Evolutionary conservation across 2,888 invertebrate genomes (phyloP), one percentile per base, ranked within the genome.

Genomic region (Halocaridina rubra): DNA sequence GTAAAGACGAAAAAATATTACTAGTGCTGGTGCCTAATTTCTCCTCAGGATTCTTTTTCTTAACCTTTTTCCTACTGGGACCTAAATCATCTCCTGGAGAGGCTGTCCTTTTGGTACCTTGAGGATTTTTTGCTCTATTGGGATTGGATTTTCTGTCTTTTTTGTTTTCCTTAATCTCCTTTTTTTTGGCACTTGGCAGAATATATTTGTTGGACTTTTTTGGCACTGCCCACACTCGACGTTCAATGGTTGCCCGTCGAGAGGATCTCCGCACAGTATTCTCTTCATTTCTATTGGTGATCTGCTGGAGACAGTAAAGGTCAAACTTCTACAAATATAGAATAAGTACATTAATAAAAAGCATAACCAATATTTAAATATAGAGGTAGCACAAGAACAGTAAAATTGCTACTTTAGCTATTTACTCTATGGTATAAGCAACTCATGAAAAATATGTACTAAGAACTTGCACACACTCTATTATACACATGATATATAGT

Each of bases 161-260:
- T n/a, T 67, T 72, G 29, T 69, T 77, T 2, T 46, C 76, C 24
- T 27, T 27, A 29, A 10, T 67, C 22, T 57, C 72, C 22, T 72
- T 74, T 57, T 78, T 78, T 32, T 61, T 69, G 29, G 69, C 59
- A 72, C 24, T 78, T 29, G 61, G 10, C 8, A 46, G 3, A 64
- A 69, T 39, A 27, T n/a, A 59, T 77, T 78, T 84, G 22, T 57
- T 39, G 33, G 71, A 27, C 72, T 84, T 84, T 29, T 76, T 78
- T 13, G 82, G 82, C 22, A 72, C 61, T 10, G 87, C 79, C 87
- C 87, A 87, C 29, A 87, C 85, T 24, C 87, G 46, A 3, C 87
- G 29, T 67, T 87, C 87, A 19, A 81, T 80, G 32, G 85, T 81
- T 19, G 87, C 87, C 59, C 80, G 81, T 24, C 87, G 64, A 16